Conservation (phyloP, 2,113 vertebrate genomes). For the Carassius auratus region DNA sequence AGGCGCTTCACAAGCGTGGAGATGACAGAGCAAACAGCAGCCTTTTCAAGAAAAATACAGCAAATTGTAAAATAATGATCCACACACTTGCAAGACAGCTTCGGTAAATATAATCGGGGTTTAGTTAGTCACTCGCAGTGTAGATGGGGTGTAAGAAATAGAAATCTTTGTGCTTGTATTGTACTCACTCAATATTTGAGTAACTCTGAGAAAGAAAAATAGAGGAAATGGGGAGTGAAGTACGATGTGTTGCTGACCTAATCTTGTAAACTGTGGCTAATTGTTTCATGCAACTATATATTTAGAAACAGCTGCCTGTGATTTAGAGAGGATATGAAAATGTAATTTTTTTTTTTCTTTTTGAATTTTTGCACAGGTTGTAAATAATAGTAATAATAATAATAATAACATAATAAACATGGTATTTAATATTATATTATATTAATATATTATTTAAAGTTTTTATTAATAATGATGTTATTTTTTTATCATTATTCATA, state of each 20-base stretch:
- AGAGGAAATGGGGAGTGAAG: background rate
- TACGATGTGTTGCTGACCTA: background rate
- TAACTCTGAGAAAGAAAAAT: too few species aligned
- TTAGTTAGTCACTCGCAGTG: background rate
- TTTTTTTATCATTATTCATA: background rate
- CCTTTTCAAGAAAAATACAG: background rate
- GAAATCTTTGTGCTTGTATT: too few species aligned
- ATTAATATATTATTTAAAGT: background rate
- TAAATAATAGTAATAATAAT: too few species aligned
- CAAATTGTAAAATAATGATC: conserved; percentile 1
- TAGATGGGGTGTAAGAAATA: too few species aligned
- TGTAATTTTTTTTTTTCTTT: too few species aligned
- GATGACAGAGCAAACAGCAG: background rate
- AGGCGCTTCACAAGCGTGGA: background rate
- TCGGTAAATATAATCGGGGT: background rate
- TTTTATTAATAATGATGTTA: background rate
- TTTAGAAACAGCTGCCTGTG: background rate
- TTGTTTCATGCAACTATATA: too few species aligned
- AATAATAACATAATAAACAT: background rate
- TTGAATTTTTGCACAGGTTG: too few species aligned
- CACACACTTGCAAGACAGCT: background rate
- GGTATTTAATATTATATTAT: background rate
- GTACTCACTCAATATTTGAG: too few species aligned
- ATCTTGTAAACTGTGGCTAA: too few species aligned
- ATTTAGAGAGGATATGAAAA: too few species aligned